Conservation (phyloP, 2,113 vertebrate genomes). For the Lepidothrix coronata region DNA sequence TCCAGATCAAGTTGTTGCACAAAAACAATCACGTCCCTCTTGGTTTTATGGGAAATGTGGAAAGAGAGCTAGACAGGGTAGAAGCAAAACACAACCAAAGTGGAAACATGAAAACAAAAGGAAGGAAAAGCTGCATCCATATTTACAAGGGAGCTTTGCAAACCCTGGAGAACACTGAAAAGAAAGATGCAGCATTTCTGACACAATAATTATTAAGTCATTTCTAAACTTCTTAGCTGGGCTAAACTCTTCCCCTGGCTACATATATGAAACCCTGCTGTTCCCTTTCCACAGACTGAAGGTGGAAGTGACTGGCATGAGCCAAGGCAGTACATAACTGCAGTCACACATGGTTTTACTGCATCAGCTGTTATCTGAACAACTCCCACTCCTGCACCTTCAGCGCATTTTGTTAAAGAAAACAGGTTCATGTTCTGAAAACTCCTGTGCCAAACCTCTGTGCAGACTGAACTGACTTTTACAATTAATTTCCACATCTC, state of each 20-base stretch:
- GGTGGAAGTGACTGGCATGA: background rate
- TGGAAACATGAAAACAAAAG: background rate
- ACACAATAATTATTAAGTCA: background rate
- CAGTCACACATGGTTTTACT: background rate
- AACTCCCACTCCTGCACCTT: background rate
- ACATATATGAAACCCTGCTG: background rate
- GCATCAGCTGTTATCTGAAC: background rate
- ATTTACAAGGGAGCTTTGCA: background rate
- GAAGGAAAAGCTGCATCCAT: background rate
- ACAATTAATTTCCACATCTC: background rate
- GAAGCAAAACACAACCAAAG: background rate
- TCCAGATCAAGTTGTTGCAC: background rate
- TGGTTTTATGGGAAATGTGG: background rate
- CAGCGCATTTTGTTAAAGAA: background rate
- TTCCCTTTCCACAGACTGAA: background rate
- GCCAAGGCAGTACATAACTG: background rate
- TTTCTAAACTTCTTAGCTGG: background rate
- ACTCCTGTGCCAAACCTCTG: background rate
- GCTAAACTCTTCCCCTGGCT: background rate
- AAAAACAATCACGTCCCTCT: background rate
- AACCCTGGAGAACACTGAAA: background rate
- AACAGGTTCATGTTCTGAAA: background rate
- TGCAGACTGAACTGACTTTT: background rate
- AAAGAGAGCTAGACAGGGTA: background rate
- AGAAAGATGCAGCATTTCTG: background rate